Percentiles rank a stretch among this genome's conserved stretches.
Evolutionary conservation across 2,797 vertebrate genomes (phyloP).

Genomic region (Gobio occitaniae): DNA sequence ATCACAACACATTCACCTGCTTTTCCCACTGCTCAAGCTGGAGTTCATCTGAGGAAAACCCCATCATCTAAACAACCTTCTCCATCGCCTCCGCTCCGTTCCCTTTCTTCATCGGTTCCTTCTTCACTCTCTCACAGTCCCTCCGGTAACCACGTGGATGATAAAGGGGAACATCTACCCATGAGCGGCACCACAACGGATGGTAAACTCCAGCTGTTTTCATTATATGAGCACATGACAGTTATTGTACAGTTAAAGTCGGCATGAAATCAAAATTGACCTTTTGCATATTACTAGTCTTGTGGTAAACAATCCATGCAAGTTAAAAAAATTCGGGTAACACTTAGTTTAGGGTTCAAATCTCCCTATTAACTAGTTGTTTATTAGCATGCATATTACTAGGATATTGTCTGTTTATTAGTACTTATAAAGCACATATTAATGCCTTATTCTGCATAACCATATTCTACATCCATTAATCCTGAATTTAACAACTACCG

Average conservation of each 20-base stretch:
- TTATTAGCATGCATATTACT: no score
- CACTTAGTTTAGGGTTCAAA: no score
- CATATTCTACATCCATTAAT: no score
- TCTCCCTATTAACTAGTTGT: no score
- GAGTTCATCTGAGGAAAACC: neutral
- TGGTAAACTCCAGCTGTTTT: conserved; percentile 59
- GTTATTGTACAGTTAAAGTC: neutral
- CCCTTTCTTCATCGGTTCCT: neutral
- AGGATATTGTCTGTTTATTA: no score
- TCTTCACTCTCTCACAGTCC: conserved; percentile 28
- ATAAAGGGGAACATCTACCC: conserved; percentile 35
- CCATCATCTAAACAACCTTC: neutral
- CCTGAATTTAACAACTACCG: no score
- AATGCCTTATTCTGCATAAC: no score
- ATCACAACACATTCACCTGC: conserved; percentile 31
- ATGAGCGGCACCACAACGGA: conserved; percentile 28
- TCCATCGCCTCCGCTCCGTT: neutral
- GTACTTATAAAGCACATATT: no score
- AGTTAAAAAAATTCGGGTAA: no score
- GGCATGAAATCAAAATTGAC: neutral
- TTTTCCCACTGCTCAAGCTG: neutral
- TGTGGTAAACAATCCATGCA: neutral
- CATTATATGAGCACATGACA: neutral
- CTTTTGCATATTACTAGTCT: neutral
- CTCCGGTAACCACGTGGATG: neutral